Evolutionary conservation across 2,888 invertebrate genomes (phyloP).

Genomic region (Drosophila anomalipes): DNA sequence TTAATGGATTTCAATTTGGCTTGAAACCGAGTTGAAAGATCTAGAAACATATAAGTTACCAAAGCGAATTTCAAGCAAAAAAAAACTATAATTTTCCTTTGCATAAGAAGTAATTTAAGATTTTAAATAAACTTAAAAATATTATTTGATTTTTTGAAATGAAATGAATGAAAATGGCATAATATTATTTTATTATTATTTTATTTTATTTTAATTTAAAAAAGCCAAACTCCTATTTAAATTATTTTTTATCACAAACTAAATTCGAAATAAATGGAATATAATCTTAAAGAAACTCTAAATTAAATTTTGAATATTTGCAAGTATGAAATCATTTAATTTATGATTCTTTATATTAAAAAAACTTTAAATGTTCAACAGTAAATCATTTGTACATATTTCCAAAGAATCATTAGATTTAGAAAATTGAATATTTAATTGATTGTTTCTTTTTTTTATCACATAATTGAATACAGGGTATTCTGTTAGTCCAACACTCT

Average conservation of each 20-base stretch:
- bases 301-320: not conserved
- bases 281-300: not conserved
- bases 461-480: not conserved
- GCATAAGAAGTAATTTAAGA: not conserved
- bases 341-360: fast-evolving
- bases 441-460: not conserved
- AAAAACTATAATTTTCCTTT: not conserved
- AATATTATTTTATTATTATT: too few species aligned
- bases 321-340: not conserved
- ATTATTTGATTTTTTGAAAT: not conserved
- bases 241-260: not conserved
- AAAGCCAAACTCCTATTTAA: not conserved
- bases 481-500: not conserved
- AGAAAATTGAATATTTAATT: not conserved
- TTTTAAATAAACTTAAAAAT: not conserved
- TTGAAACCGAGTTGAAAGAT: not conserved
- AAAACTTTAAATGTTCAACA: not conserved
- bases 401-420: not conserved
- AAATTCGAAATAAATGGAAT: not conserved
- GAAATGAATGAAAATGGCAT: not conserved
- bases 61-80: not conserved
- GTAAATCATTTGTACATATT: not conserved
- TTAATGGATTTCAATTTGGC: not conserved
- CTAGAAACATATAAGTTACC: not conserved
- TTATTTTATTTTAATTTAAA: too few species aligned